Base-by-base conservation (phyloP, 2,113 vertebrate genomes). In the Chaenogobius annularis region DNA sequence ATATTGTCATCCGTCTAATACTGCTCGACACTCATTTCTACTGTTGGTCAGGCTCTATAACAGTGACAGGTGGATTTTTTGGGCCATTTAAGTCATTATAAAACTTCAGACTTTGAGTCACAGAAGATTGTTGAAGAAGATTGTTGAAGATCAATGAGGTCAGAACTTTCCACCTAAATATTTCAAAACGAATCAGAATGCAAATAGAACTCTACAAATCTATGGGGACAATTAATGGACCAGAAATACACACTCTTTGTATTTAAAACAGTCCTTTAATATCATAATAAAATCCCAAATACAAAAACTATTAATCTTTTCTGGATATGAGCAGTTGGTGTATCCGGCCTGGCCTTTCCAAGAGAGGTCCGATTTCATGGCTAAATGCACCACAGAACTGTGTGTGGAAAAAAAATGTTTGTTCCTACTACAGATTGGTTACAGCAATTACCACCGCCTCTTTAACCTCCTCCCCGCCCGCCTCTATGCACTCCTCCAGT, bases 371-470 rank as follows among this genome's bases (percentile, higher is more conserved):
- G 81, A 89, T 90, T 90, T 90, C 84, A 91, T 81, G 88, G 81
- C 77, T 75, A 90, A 91, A 78, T 75, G 88, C 85, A 79, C 86
- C 84, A 85, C 73, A 85, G 78, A 75, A 78, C 73, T 88, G 85
- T 78, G 85, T 80, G 72, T 67, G 74, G 88, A 87, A 70, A 89
- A 92, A 90, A 82, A 89, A 89, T 89, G 91, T 54, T 86, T 90
- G 26, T 31, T 31, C 26, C 86, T 81, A 82, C 87, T 31, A 75
- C 84, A 89, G 87, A 87, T 87, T 87, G 74, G 86, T 90, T 87
- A 83, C 87, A 90, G 84, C 83, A 85, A 92, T 93, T 90, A 91
- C 74, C 72, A 79, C 81, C 77, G 85, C 87, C 86, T 90, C 78
- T 89, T 91, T 88, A 91, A 88, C 84, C 82, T 81, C 85, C 80